Conservation (phyloP, 2,113 vertebrate species). For the Phrynocephalus versicolor region DNA sequence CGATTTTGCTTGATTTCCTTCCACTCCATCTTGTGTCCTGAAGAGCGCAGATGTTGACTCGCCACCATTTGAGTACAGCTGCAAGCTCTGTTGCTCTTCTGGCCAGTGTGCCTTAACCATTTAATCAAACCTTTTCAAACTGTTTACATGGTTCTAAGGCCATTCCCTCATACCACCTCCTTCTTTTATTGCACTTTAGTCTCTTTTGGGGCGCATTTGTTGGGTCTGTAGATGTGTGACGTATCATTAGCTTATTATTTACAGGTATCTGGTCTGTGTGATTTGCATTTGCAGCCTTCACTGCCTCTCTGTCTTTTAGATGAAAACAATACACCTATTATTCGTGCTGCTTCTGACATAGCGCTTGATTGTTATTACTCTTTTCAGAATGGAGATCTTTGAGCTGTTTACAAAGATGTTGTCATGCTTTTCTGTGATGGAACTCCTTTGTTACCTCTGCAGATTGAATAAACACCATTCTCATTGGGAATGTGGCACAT, state of each 20-base stretch:
- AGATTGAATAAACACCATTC: neutral
- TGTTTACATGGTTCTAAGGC: too few relatives aligned
- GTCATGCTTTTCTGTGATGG: neutral
- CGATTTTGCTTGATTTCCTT: too few relatives aligned
- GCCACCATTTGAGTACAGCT: too few relatives aligned
- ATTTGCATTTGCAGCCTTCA: neutral
- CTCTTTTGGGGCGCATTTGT: neutral
- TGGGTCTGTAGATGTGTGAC: neutral
- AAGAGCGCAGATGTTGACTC: too few relatives aligned
- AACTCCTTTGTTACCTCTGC: neutral
- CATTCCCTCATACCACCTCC: too few relatives aligned
- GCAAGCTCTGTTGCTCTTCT: too few relatives aligned
- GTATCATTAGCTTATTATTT: neutral
- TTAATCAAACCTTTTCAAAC: too few relatives aligned
- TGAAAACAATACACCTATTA: neutral
- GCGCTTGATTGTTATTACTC: neutral
- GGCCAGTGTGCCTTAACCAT: too few relatives aligned
- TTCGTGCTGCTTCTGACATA: neutral
- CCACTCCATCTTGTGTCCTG: too few relatives aligned
- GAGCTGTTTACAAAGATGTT: neutral
- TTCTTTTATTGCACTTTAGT: too few relatives aligned
- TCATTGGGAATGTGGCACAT: neutral
- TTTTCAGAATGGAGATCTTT: neutral
- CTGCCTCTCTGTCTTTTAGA: neutral
- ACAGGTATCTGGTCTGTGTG: neutral